Conservation (phyloP, 2,888 invertebrate species). For the Drosophila robusta region DNA sequence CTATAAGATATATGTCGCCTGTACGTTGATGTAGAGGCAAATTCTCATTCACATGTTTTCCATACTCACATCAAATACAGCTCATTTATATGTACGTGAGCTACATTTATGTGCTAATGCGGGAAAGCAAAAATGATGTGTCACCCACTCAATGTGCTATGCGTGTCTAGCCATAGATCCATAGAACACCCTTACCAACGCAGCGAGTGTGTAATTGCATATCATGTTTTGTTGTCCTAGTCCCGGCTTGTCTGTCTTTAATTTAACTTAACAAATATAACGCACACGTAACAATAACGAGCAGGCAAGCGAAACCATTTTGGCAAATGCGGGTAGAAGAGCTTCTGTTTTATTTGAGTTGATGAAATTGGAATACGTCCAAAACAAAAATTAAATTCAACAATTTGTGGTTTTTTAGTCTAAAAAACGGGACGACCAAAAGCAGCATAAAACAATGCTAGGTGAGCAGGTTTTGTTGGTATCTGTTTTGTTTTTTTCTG, state of each 20-base stretch:
- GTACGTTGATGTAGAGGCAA: conserved; percentile 37
- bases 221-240: conserved; percentile 42
- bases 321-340: conserved; percentile 21
- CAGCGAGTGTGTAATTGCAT: conserved; percentile 53
- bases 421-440: conserved; percentile 9
- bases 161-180: conserved; percentile 35
- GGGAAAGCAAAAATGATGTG: conserved; percentile 52
- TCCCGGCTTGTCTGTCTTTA: conserved; percentile 44
- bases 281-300: conserved; percentile 46
- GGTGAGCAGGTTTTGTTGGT: conserved; percentile 10
- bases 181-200: background rate
- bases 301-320: conserved; percentile 47
- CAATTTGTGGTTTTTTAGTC: conserved; percentile 64
- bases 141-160: conserved; percentile 38
- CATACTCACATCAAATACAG: conserved; percentile 8
- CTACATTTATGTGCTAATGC: conserved; percentile 36
- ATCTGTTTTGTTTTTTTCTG: conserved; percentile 33
- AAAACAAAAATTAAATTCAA: conserved; percentile 72
- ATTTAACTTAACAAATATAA: conserved; percentile 67
- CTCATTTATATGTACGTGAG: conserved; percentile 13
- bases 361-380: conserved; percentile 72
- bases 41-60: conserved; percentile 12
- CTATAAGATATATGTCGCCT: background rate
- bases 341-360: conserved; percentile 50
- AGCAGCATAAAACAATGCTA: background rate